Conservation (phyloP, 2,797 vertebrate species). For the Chelon labrosus region DNA sequence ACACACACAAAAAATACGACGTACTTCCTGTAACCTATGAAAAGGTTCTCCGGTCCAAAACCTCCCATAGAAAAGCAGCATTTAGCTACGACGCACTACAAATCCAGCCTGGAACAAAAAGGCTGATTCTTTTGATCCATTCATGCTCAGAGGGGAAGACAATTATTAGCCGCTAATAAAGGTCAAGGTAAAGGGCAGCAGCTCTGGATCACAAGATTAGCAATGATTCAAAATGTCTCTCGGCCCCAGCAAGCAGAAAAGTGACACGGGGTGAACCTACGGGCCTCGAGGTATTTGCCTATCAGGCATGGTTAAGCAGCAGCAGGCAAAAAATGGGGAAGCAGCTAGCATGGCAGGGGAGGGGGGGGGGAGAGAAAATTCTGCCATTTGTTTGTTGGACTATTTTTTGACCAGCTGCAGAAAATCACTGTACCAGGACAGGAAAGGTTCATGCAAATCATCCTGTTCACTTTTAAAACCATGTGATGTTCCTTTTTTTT, state of each 20-base stretch:
- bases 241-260: background rate
- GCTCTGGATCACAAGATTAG: background rate
- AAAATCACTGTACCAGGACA: background rate
- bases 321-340: no score
- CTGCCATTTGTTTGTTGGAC: background rate
- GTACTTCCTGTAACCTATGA: no score
- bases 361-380: no score
- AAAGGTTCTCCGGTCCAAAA: no score
- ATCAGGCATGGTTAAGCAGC: no score
- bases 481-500: no score
- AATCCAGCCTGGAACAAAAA: background rate
- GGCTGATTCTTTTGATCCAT: background rate
- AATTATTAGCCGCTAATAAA: background rate
- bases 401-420: background rate
- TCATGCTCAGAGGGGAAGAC: background rate
- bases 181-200: background rate
- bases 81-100: background rate
- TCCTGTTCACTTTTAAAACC: background rate
- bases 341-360: no score
- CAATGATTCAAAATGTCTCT: background rate
- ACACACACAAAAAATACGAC: no score
- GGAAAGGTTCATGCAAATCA: background rate
- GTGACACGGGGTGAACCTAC: background rate
- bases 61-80: background rate
- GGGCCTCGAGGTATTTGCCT: no score